Base-by-base conservation (phyloP, 2,113 vertebrate genomes). In the Lophura nycthemera region DNA sequence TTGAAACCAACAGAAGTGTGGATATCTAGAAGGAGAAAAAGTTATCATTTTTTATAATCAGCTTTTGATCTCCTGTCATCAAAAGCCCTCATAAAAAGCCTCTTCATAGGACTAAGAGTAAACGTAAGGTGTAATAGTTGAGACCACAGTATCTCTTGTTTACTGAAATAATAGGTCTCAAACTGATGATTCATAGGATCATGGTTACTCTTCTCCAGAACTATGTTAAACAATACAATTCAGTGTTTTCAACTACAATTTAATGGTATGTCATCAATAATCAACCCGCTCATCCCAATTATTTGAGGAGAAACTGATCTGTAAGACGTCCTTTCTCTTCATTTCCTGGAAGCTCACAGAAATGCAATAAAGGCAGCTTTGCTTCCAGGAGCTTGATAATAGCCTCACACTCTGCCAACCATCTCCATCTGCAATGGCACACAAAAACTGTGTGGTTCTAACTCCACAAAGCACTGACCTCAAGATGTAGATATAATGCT, bases 321-420 rank as follows among this genome's bases (percentile, higher is more conserved):
- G 15, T 38, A 67, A 74, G 48, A 69, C 0, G 0, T 4, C 36
- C 47, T 78, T 86, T 93, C 42, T 83, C 59, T 63, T 21, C 70
- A 24, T 61, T 60, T 90, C 29, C 59, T 72, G 74, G 81, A 66
- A 84, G 36, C 36, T 52, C n/a, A 9, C 1, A 3, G 79, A 57
- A 63, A 40, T 48, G 48, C 40, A 75, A 73, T 72, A 71, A 90
- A 89, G 38, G 36, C 86, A 86, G 80, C 54, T 86, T 91, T 96
- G 50, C 86, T 74, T 80, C 69, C 8, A 61, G 77, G n/a, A 94
- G 77, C 74, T 89, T 84, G 83, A 66, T 6, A 19, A 30, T 57
- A 69, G 30, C 83, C 73, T 93, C 0, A 1, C 66, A 79, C 5
- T 0, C 30, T 87, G 66, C n/a, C 64, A 86, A 64, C 16, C 15